Evolutionary conservation across 2,888 invertebrate species (phyloP), one percentile per base, ranked within the genome.

Genomic region (Periphyllus acericola): DNA sequence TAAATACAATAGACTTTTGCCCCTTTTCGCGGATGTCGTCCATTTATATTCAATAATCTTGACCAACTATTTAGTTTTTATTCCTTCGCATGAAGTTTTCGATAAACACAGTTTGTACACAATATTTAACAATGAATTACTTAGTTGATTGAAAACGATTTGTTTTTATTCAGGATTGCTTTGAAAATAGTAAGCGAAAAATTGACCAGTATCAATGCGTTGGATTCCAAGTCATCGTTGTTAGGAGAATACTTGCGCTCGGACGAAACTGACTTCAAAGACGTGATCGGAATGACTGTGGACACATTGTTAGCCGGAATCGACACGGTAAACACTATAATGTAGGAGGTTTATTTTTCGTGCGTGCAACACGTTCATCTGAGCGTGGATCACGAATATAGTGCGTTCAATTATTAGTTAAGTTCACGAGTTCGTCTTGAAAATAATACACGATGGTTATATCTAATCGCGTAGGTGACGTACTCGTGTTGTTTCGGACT

Each of bases 281-380:
- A 97, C 91, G 93, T 97, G n/a, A 93, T 95, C 78, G 96, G 96
- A 87, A 95, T 96, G 93, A 94, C 95, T 89, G 95, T 96, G 71
- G 97, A 98, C 92, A 94, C 97, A 91, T 92, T 97, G 40, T 93
- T 97, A 91, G 97, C 96, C 83, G 96, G 97, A 88, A 94, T 97
- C 88, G 97, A 97, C 91, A 97, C 97, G 89, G 96, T 96, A 92
- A n/a, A n/a, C n/a, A n/a, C n/a, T n/a, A n/a, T n/a, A n/a, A n/a
- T n/a, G n/a, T n/a, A n/a, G n/a, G n/a, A n/a, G n/a, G n/a, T n/a
- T n/a, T n/a, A n/a, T n/a, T n/a, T n/a, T n/a, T n/a, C n/a, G n/a
- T n/a, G n/a, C n/a, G n/a, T n/a, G n/a, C n/a, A n/a, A n/a, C n/a
- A 40, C 46, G 32, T 25, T 46, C 32, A 8, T 46, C 9, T 11